Conservation (phyloP, 2,113 vertebrate genomes). For the Scartelaos histophorus region DNA sequence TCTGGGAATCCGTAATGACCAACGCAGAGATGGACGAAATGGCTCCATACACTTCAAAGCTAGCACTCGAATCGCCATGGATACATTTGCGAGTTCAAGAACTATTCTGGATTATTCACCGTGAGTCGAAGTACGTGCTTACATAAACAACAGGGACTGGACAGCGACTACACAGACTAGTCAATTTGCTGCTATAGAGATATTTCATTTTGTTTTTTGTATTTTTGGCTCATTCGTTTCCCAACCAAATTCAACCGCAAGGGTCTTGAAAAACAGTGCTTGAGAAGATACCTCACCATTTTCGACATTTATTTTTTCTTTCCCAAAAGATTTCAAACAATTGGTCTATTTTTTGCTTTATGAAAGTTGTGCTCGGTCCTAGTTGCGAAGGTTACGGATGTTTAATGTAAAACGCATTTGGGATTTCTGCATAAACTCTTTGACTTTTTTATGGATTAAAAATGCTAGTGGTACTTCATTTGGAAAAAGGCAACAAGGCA, state of each 20-base stretch:
- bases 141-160: constrained; percentile 45
- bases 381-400: neutral
- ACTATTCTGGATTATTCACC: constrained; percentile 61
- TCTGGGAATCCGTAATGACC: constrained; percentile 91
- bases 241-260: constrained; percentile 67
- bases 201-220: constrained; percentile 45
- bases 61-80: constrained; percentile 67
- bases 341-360: neutral
- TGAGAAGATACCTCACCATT: constrained; percentile 59
- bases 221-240: constrained; percentile 36
- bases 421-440: constrained; percentile 47
- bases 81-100: constrained; percentile 66
- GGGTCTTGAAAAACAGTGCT: constrained; percentile 72
- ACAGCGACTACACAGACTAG: constrained; percentile 60
- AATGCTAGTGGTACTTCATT: constrained; percentile 54
- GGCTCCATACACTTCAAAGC: constrained; percentile 70
- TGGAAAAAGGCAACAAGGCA: constrained; percentile 31
- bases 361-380: neutral
- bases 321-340: neutral
- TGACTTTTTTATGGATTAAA: constrained; percentile 70
- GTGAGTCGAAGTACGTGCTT: constrained; percentile 47
- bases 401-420: constrained; percentile 36
- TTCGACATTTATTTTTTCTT: constrained; percentile 34
- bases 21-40: constrained; percentile 89
- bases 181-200: constrained; percentile 77